Conservation (phyloP, 2,797 vertebrate genomes). For the Atherinosoma microstoma region DNA sequence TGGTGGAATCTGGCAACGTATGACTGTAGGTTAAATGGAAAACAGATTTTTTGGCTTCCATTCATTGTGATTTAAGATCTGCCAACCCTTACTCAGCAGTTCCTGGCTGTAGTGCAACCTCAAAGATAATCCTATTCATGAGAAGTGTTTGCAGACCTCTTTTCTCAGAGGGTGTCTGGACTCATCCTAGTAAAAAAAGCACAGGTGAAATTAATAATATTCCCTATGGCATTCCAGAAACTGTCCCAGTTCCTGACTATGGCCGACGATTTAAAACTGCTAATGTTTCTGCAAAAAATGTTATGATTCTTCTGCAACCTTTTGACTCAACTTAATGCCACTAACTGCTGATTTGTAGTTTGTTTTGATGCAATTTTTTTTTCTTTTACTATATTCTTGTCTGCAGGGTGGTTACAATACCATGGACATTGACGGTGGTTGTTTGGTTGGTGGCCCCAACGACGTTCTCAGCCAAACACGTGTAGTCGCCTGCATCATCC, state of each 20-base stretch:
- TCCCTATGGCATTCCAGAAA: not conserved
- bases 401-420: slow-evolving; percentile 69
- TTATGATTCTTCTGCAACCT: no score
- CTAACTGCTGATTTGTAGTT: not conserved
- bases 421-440: slow-evolving; percentile 87
- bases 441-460: slow-evolving; percentile 91
- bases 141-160: not conserved
- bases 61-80: slow-evolving; percentile 11
- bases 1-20: slow-evolving; percentile 35
- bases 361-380: not conserved
- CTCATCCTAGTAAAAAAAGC: not conserved
- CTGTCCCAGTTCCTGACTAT: not conserved
- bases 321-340: no score
- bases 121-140: slow-evolving; percentile 4
- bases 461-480: slow-evolving; percentile 90
- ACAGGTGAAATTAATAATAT: not conserved
- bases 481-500: slow-evolving; percentile 90
- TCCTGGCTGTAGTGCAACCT: slow-evolving; percentile 53
- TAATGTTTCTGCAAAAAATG: no score
- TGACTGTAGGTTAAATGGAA: slow-evolving; percentile 50
- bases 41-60: slow-evolving; percentile 51
- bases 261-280: no score
- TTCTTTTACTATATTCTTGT: not conserved
- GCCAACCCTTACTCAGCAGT: slow-evolving; percentile 39
- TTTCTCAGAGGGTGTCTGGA: not conserved